Base-by-base conservation (phyloP, 30 jellyfish, hydroid and myxozoan species). In the Aurelia aurita region DNA sequence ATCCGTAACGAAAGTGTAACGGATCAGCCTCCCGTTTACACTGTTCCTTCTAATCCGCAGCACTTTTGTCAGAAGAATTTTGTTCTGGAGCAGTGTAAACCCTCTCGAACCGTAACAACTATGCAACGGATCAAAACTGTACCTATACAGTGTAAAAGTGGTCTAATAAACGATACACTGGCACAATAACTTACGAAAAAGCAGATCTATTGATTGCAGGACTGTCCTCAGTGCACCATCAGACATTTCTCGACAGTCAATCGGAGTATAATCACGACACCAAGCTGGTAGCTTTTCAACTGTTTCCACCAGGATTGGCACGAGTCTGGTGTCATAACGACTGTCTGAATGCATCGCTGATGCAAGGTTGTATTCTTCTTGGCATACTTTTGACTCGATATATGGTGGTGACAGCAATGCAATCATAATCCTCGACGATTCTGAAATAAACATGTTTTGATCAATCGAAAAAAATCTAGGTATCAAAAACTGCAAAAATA, bases 281-380 rank as follows among this genome's bases (percentile, higher is more conserved):
- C 98, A 92, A 3, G 85, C 62, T 6, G 98, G 98, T 80, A 90
- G 84, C n/a, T 15, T 43, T 1, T 62, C 93, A 18, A 92, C 83
- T 31, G 60, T 39, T 25, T 84, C 95, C 18, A 92, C 87, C 49
- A 69, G 78, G 0, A 92, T 29, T 25, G 87, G 88, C 39, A 84
- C 31, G 46, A 92, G 62, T 51, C 57, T 76, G 10, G 98, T 87
- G 11, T 45, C 32, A 57, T 87, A 92, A 20, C 71, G 13, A 18
- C 77, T 71, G 58, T 87, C 98, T 8, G 63, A 22, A 58, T 91
- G 94, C 88, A 92, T 46, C 15, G 93, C 96, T 19, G 68, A 69
- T 19, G 98, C 98, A 39, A 92, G 90, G 74, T 92, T 92, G 95
- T 80, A 92, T 49, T 92, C 98, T 57, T 92, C 98, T 49, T 92